Percentiles rank a stretch among this genome's conserved stretches.
Evolutionary conservation across 37 sponge, comb jelly and placozoan genomes (phyloP).

Genomic region (Crambe crambe): DNA sequence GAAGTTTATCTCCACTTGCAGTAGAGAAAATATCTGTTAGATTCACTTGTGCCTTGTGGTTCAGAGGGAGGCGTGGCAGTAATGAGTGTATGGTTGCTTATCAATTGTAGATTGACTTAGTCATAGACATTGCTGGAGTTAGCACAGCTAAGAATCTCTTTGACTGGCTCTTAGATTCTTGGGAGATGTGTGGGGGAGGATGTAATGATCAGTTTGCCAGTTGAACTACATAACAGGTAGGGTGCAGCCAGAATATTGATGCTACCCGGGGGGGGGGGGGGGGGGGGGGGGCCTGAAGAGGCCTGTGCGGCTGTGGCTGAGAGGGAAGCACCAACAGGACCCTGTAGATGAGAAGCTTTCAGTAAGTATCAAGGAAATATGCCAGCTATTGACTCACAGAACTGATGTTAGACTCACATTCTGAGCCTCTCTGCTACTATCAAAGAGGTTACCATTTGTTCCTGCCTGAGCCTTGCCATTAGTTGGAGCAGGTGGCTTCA

Average conservation of each 20-base stretch:
- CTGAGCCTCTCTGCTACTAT: constrained; percentile 40
- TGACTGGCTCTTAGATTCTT: neutral
- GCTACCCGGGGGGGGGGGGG: too few species aligned
- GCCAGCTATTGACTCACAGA: too few species aligned
- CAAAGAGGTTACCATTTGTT: constrained; percentile 32
- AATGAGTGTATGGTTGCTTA: neutral
- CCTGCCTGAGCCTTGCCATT: constrained; percentile 62
- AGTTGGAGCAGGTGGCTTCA: constrained; percentile 62
- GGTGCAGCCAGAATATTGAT: too few species aligned
- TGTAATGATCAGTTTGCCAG: neutral
- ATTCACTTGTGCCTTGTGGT: neutral
- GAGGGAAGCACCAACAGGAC: too few species aligned
- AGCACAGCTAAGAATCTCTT: too few species aligned
- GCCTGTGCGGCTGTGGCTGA: too few species aligned
- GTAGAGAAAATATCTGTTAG: neutral
- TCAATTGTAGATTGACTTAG: neutral
- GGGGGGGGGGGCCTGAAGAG: too few species aligned
- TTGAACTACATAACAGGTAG: neutral
- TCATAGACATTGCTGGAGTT: neutral
- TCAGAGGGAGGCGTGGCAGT: neutral
- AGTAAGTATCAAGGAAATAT: too few species aligned
- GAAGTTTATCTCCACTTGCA: neutral
- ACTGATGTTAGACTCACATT: too few species aligned
- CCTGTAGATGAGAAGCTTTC: too few species aligned
- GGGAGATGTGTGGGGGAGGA: neutral